phyloP scores from a whole-genome alignment of 2,797 vertebrate genomes.

The Phataginus tetradactyla region DNA sequence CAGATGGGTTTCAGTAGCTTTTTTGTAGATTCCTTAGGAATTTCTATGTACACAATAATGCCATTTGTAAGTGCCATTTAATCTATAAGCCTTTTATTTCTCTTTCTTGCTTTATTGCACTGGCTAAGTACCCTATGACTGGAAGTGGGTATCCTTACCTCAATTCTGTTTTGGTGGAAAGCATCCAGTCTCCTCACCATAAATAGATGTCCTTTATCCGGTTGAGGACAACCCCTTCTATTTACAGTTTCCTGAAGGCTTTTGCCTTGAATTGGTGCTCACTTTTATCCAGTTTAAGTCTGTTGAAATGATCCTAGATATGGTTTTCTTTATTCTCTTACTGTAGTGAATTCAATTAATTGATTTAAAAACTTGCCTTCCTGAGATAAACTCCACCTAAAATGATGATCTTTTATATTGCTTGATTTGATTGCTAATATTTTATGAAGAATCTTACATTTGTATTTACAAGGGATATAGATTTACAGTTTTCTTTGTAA shows the following conservation, averaged over 20 bases:
- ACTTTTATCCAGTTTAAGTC: background rate
- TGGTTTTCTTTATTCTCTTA: background rate
- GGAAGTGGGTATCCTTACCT: background rate
- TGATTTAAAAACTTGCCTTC: background rate
- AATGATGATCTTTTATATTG: background rate
- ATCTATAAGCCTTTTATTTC: background rate
- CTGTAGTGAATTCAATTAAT: background rate
- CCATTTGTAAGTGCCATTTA: background rate
- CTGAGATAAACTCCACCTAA: background rate
- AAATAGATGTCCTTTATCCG: background rate
- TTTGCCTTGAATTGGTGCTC: background rate
- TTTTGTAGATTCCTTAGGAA: background rate
- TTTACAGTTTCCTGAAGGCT: background rate
- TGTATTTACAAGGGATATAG: background rate
- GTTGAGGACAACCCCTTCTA: background rate
- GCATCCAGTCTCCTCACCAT: background rate
- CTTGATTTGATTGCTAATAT: background rate
- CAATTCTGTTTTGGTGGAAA: background rate
- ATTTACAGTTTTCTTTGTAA: background rate
- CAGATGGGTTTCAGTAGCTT: background rate
- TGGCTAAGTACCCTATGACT: background rate
- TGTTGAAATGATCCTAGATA: background rate
- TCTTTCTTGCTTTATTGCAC: background rate
- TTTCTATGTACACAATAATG: background rate
- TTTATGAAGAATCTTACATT: background rate